phyloP scores from a whole-genome alignment of 1,140 invertebrate species.

The Lysiphlebus fabarum region DNA sequence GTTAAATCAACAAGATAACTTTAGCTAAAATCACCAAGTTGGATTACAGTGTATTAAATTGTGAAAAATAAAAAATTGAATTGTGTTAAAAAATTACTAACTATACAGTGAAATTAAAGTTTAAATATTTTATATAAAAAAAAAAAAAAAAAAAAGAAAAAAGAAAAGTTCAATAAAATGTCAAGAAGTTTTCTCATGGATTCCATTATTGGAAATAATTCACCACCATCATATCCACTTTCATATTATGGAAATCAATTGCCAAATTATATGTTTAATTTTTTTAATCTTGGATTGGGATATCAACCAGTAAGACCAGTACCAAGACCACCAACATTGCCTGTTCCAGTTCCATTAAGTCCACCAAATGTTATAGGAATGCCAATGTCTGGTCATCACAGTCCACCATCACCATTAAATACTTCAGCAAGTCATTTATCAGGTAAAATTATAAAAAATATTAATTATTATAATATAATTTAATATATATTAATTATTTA shows the following conservation, averaged over 20 bases:
- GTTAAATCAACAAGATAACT: background rate
- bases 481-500: no score
- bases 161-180: no score
- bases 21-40: background rate
- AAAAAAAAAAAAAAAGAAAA: slow-evolving; percentile 32
- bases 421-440: slow-evolving; percentile 37
- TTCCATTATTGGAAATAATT: slow-evolving; percentile 65
- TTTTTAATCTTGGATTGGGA: slow-evolving; percentile 47
- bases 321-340: slow-evolving; percentile 38
- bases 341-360: slow-evolving; percentile 34
- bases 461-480: no score
- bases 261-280: slow-evolving; percentile 51
- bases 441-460: no score
- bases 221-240: slow-evolving; percentile 45
- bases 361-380: slow-evolving; percentile 33
- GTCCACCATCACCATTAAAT: slow-evolving; percentile 49
- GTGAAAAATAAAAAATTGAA: background rate
- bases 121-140: slow-evolving; percentile 6
- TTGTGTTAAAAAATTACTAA: slow-evolving; percentile 1
- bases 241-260: slow-evolving; percentile 47
- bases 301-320: slow-evolving; percentile 48
- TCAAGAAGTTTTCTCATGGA: slow-evolving; percentile 74
- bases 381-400: slow-evolving; percentile 32
- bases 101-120: slow-evolving; percentile 5
- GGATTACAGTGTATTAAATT: slow-evolving; percentile 14